These are phyloP conservation scores for Cliona cf. orientalis DNA, from an alignment of 37 sponge, comb jelly and placozoan species.

Conservation along the genomic window DNA sequence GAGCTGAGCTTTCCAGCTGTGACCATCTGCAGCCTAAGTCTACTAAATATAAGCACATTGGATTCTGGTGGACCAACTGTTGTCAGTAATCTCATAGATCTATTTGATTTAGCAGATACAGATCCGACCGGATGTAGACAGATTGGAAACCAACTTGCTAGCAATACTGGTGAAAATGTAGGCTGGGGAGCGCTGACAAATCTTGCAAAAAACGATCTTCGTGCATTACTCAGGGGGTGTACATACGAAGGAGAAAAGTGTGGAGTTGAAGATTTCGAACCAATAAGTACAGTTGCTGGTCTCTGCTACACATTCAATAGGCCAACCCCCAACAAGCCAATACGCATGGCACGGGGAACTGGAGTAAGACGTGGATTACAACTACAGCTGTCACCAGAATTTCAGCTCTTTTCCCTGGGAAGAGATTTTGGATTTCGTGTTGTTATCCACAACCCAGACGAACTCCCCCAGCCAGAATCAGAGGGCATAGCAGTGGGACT, in stretches of 20 bases:
- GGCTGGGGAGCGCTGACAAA: no score
- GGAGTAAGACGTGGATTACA: slow-evolving; percentile 14
- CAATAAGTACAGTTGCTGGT: slow-evolving; percentile 5
- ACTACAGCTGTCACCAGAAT: neutral
- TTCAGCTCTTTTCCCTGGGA: neutral
- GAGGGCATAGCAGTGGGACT: slow-evolving; percentile 19
- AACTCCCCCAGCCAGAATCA: slow-evolving; percentile 1
- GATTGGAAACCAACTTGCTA: no score
- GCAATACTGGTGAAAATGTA: no score
- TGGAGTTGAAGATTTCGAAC: no score
- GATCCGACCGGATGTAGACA: no score
- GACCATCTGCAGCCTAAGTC: slow-evolving; percentile 35
- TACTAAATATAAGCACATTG: neutral
- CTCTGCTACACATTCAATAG: slow-evolving; percentile 21
- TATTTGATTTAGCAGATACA: neutral
- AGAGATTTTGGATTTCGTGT: slow-evolving; percentile 7
- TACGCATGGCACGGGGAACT: neutral
- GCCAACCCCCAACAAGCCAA: neutral
- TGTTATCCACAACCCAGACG: slow-evolving; percentile 27
- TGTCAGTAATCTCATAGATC: neutral
- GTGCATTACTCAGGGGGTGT: neutral
- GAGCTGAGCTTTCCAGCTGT: slow-evolving; percentile 26
- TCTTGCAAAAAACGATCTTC: neutral
- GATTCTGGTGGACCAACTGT: neutral
- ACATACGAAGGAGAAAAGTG: neutral